Percentiles rank a stretch among this genome's conserved stretches.
Conservation (phyloP, 2,797 vertebrate species). For the Aselliscus stoliczkanus region DNA sequence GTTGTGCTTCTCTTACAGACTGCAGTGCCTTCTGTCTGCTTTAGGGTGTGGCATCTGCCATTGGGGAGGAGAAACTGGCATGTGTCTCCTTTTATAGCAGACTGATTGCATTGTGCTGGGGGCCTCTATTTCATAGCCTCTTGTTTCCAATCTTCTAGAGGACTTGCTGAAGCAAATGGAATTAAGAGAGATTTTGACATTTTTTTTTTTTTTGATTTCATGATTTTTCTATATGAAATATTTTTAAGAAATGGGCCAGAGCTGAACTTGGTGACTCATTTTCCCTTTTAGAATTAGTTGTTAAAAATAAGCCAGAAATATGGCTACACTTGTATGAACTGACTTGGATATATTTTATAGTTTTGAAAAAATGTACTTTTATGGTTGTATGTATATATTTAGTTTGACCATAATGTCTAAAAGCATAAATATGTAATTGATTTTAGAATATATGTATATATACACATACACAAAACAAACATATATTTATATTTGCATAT, state of each 20-base stretch:
- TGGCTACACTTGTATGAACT: background rate
- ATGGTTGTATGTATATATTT: conserved; percentile 40
- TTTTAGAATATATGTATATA: conserved; percentile 74
- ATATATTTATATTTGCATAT: conserved; percentile 80
- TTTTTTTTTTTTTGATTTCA: conserved; percentile 25
- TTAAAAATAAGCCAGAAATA: conserved; percentile 51
- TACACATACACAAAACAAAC: conserved; percentile 71
- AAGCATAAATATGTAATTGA: conserved; percentile 74
- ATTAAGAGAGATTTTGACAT: conserved; percentile 56
- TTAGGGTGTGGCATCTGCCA: conserved; percentile 84
- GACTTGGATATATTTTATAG: conserved; percentile 61
- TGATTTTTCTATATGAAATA: conserved; percentile 51
- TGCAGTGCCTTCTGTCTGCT: conserved; percentile 83
- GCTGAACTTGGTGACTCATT: conserved; percentile 74
- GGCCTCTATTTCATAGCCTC: conserved; percentile 73
- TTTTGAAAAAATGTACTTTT: conserved; percentile 47
- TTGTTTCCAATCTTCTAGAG: conserved; percentile 69
- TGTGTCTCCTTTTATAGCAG: conserved; percentile 79
- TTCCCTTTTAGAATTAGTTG: conserved; percentile 61
- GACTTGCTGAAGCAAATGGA: conserved; percentile 71
- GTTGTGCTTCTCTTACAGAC: conserved; percentile 77
- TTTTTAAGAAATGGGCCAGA: conserved; percentile 63
- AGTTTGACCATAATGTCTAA: conserved; percentile 62
- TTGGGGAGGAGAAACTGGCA: conserved; percentile 80
- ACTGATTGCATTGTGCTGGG: conserved; percentile 80